Evolutionary conservation across 2,113 vertebrate genomes (phyloP).

Genomic region (Atlantisia rogersi): DNA sequence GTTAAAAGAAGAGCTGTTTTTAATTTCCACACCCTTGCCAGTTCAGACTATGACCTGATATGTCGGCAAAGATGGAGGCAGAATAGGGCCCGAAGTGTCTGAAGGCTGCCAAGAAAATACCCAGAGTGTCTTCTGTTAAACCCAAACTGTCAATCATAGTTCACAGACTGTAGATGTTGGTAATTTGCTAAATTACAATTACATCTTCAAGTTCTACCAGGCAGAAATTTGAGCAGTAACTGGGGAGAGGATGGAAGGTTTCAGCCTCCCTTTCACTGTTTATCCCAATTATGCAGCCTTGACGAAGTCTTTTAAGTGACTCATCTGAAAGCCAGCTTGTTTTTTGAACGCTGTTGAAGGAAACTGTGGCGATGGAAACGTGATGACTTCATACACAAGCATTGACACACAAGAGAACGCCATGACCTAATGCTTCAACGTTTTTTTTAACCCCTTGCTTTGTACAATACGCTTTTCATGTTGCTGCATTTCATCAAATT

Average conservation of each 20-base stretch:
- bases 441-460: constrained; percentile 60
- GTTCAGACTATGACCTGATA: constrained; percentile 4
- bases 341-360: constrained; percentile 45
- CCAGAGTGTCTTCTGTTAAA: constrained; percentile 67
- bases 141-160: constrained; percentile 56
- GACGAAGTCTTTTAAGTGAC: constrained; percentile 61
- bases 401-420: constrained; percentile 70
- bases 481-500: constrained; percentile 87
- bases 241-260: constrained; percentile 49
- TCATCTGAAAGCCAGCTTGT: constrained; percentile 62
- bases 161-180: constrained; percentile 56
- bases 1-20: constrained; percentile 3
- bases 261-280: constrained; percentile 35
- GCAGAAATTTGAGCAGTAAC: constrained; percentile 71
- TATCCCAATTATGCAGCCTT: constrained; percentile 56
- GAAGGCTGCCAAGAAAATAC: constrained; percentile 67
- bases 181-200: constrained; percentile 65
- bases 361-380: constrained; percentile 72
- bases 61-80: constrained; percentile 50
- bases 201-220: constrained; percentile 68
- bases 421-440: constrained; percentile 67
- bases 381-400: constrained; percentile 69
- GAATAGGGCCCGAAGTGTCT: constrained; percentile 63
- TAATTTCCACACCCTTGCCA: constrained; percentile 27
- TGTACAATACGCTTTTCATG: constrained; percentile 77